Evolutionary conservation across 1,140 invertebrate species (phyloP).

Genomic region (Aphelenchoides fujianensis): DNA sequence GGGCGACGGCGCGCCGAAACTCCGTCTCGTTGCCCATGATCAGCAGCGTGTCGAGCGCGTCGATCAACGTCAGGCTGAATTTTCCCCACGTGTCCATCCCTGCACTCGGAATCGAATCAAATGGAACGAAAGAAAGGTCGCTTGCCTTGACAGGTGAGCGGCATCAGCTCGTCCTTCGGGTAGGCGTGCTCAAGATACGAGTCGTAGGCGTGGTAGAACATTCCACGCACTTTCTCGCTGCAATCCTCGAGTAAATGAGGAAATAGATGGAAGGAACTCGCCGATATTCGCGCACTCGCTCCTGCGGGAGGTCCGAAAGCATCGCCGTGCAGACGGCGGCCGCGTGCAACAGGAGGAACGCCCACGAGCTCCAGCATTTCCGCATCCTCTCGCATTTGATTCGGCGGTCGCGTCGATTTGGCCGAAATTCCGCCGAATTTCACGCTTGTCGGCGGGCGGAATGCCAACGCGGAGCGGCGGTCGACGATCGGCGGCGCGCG

Average conservation of each 20-base stretch:
- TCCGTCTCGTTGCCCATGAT: constrained; percentile 88
- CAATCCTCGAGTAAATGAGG: constrained; percentile 28
- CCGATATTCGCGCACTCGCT: constrained; percentile 14
- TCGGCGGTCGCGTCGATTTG: too few relatives aligned
- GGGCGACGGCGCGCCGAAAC: constrained; percentile 81
- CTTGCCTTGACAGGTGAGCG: constrained; percentile 84
- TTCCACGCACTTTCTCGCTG: constrained; percentile 65
- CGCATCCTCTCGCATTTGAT: too few relatives aligned
- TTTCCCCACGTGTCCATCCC: constrained; percentile 95
- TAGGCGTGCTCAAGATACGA: constrained; percentile 90
- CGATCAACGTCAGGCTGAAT: constrained; percentile 93
- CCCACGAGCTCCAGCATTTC: background rate
- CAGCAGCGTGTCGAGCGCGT: constrained; percentile 87
- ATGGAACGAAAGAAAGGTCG: too few relatives aligned
- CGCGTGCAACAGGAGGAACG: constrained; percentile 7
- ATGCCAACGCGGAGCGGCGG: too few relatives aligned
- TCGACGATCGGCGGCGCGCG: too few relatives aligned
- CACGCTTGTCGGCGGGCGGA: too few relatives aligned
- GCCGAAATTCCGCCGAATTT: too few relatives aligned
- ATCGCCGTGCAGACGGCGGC: constrained; percentile 7
- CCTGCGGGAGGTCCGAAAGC: constrained; percentile 26
- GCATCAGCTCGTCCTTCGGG: constrained; percentile 91
- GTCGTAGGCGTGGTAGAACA: constrained; percentile 85
- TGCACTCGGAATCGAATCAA: too few relatives aligned
- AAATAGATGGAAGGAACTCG: constrained; percentile 16